Conservation (phyloP, 2,113 vertebrate genomes). For the Hoplias malabaricus region DNA sequence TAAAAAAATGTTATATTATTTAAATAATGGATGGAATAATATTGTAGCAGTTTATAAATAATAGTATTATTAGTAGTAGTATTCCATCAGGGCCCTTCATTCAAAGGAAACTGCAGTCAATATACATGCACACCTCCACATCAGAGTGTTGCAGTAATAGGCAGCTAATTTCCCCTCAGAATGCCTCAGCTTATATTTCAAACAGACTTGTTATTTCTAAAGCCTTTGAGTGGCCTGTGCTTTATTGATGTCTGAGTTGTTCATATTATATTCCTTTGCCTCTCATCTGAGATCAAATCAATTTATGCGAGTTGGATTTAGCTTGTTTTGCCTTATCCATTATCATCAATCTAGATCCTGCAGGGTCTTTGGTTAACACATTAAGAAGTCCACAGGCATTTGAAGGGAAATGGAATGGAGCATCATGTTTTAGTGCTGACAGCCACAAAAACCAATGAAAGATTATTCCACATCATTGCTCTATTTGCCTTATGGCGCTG, state of each 20-base stretch:
- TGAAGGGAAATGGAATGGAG: conserved; percentile 68
- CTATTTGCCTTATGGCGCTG: conserved; percentile 64
- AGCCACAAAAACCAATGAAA: conserved; percentile 76
- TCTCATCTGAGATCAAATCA: conserved; percentile 75
- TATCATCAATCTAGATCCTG: conserved; percentile 69
- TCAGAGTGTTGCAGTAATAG: neutral
- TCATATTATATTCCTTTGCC: conserved; percentile 69
- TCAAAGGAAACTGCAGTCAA: neutral
- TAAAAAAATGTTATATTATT: conserved; percentile 51
- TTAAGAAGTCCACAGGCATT: conserved; percentile 76
- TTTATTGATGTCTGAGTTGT: conserved; percentile 75
- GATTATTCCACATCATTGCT: conserved; percentile 70
- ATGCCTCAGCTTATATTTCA: conserved; percentile 35
- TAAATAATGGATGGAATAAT: conserved; percentile 10
- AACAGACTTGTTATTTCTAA: conserved; percentile 51
- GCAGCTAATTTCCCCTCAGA: conserved; percentile 29
- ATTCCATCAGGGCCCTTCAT: neutral
- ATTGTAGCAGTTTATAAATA: neutral
- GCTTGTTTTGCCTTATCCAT: conserved; percentile 73
- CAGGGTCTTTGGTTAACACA: conserved; percentile 71
- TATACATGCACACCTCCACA: neutral
- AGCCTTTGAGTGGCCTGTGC: conserved; percentile 59
- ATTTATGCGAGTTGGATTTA: conserved; percentile 72
- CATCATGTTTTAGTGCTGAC: conserved; percentile 75
- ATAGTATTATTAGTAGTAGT: neutral